Base-by-base conservation (phyloP, 1,140 invertebrate genomes). In the Drosophila littoralis region DNA sequence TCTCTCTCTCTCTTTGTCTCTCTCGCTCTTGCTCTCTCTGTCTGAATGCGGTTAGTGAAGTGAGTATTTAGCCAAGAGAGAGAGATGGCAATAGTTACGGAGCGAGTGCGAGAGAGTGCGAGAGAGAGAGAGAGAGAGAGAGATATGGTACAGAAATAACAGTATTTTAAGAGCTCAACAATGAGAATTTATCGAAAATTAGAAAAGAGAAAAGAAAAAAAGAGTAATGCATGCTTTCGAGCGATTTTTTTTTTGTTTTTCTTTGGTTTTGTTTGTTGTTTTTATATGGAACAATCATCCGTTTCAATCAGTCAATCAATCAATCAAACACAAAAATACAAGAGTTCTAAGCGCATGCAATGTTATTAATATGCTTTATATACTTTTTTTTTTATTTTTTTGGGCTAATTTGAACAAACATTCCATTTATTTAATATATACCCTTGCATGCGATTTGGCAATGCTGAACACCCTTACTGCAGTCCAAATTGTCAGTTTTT, bases 371-470 rank as follows among this genome's bases (percentile, higher is more conserved):
- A 42, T 45, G 36, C 50, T 10, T 8, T 46, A n/a, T n/a, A n/a
- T n/a, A n/a, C n/a, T n/a, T n/a, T n/a, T n/a, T n/a, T n/a, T n/a
- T n/a, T n/a, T n/a, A n/a, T n/a, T n/a, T n/a, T n/a, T n/a, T 46
- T 28, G 61, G 10, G 33, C 51, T 64, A 71, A 59, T 57, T 13
- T 38, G 28, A 46, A 65, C 60, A 71, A 55, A 51, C 36, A 71
- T 57, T 64, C 60, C 48, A 22, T 8, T 10, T 3, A 7, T 12
- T 12, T 40, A 22, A 22, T 5, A 28, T 28, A 55, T 40, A 40
- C 17, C 52, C 52, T 55, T 55, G 52, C 52, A 55, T 10, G 0
- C 0, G 22, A 5, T 5, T 28, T 28, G n/a, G n/a, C n/a, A n/a
- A n/a, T n/a, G n/a, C n/a, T n/a, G n/a, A n/a, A n/a, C n/a, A n/a